Evolutionary conservation across 2,797 vertebrate species (phyloP), one percentile per base, ranked within the genome.

Genomic region (Danio albolineatus): DNA sequence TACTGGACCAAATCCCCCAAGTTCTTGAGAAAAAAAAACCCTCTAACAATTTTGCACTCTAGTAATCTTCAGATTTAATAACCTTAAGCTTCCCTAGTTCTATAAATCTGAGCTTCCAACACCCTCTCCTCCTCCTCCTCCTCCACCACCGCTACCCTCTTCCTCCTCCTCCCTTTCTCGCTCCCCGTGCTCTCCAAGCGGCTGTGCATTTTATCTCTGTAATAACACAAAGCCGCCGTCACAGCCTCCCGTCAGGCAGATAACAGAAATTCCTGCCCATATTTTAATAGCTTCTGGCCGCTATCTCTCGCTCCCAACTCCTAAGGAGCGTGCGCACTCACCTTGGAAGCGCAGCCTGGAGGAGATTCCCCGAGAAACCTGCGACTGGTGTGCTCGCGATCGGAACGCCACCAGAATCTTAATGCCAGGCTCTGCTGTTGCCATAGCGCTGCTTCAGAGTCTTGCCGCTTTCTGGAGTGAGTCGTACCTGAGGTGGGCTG

Each of bases 201-300:
- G 83, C 90, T 90, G 87, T 91, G 92, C 92, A 90, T 94, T 94
- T 96, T 96, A 95, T 95, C 95, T 96, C 90, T 90, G 94, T 93
- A 92, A 94, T 93, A 92, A 94, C 92, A 95, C 93, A 95, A 95
- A 93, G 91, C 91, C 83, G 89, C 85, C 90, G 88, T 87, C 90
- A 93, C 91, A 91, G 91, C 89, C 93, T 94, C 89, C 85, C 82
- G 86, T 89, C 85, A 92, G 90, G 89, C 88, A 85, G 91, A 92
- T 93, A 90, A 92, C 88, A 90, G 87, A 91, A 93, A 91, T 91
- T 92, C 90, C 92, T 90, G 90, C 92, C 91, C 90, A 93, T 94
- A 93, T 95, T 96, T 96, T 95, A 96, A 95, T 95, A 95, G 94
- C 93, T 95, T 94, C 88, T 91, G 91, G 90, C 90, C 90, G 92